Percentiles rank a stretch among this genome's conserved stretches.
These are phyloP conservation scores for Lutjanus erythropterus DNA, from an alignment of 2,113 vertebrate genomes.

Conservation along the genomic window DNA sequence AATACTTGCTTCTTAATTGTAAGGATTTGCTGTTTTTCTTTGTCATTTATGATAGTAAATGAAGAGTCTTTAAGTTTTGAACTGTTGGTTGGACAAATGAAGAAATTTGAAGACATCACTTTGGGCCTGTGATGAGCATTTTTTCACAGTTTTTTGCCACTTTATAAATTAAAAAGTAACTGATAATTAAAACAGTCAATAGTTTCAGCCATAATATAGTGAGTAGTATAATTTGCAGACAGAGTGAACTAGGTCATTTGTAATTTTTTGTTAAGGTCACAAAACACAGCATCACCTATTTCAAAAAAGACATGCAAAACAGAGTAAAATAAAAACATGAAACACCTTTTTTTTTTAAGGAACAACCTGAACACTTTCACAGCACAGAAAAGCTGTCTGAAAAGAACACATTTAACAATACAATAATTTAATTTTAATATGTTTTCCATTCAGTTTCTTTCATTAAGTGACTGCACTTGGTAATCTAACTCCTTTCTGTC, in stretches of 20 bases:
- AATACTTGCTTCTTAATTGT: no score
- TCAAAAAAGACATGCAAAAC: background rate
- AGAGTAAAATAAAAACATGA: background rate
- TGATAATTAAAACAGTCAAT: no score
- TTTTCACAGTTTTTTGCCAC: no score
- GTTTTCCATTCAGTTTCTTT: constrained; percentile 32
- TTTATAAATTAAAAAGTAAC: no score
- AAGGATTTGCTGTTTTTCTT: no score
- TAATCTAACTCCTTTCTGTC: constrained; percentile 57
- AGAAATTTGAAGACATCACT: no score
- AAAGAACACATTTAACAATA: constrained; percentile 6
- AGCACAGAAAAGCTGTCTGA: background rate
- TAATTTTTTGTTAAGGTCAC: background rate
- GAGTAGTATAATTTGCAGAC: background rate
- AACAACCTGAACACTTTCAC: background rate
- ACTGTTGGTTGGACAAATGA: no score
- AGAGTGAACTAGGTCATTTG: background rate
- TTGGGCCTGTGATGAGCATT: no score
- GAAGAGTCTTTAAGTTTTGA: no score
- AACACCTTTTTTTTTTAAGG: background rate
- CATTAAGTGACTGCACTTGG: constrained; percentile 40
- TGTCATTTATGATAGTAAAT: no score
- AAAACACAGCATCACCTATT: background rate
- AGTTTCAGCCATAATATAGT: background rate
- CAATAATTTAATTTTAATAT: background rate